These are phyloP conservation scores for Chauna torquata DNA, from an alignment of 2,113 vertebrate genomes.

Conservation along the genomic window DNA sequence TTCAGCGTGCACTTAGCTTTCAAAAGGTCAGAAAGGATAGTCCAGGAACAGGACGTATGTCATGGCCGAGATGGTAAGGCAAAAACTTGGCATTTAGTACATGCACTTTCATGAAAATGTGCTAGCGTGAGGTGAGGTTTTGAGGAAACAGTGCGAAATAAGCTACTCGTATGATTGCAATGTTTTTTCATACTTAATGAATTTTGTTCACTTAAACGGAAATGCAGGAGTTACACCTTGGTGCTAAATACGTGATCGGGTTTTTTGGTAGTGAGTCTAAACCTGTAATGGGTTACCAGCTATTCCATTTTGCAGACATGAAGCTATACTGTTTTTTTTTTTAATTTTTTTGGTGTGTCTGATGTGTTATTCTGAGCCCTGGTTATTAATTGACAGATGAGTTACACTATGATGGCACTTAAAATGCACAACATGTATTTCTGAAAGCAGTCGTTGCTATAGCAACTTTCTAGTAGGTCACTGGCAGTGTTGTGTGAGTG, in stretches of 20 bases:
- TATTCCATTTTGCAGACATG: not conserved
- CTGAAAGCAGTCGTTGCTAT: constrained; percentile 90
- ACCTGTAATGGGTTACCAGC: not conserved
- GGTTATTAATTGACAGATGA: constrained; percentile 84
- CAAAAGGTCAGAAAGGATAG: not conserved
- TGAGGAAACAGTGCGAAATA: not conserved
- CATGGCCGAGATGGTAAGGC: not conserved
- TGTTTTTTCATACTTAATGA: not conserved
- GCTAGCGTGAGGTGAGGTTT: not conserved
- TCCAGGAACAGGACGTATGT: fast-evolving
- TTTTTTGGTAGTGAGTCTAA: not conserved
- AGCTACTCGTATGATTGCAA: not conserved
- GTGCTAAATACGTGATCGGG: not conserved
- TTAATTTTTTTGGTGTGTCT: not conserved
- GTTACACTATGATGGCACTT: constrained; percentile 83
- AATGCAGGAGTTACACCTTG: not conserved
- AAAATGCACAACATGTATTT: constrained; percentile 92
- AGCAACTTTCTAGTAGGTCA: constrained; percentile 89
- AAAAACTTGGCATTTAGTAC: not conserved
- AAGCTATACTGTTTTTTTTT: not conserved
- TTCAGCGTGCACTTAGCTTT: not conserved
- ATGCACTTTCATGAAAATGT: not conserved
- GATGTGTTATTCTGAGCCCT: constrained; percentile 52
- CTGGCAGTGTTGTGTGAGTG: constrained; percentile 79
- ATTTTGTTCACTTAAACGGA: not conserved